phyloP scores from a whole-genome alignment of 35 echinoderm and acorn worm genomes.

The Apostichopus californicus region DNA sequence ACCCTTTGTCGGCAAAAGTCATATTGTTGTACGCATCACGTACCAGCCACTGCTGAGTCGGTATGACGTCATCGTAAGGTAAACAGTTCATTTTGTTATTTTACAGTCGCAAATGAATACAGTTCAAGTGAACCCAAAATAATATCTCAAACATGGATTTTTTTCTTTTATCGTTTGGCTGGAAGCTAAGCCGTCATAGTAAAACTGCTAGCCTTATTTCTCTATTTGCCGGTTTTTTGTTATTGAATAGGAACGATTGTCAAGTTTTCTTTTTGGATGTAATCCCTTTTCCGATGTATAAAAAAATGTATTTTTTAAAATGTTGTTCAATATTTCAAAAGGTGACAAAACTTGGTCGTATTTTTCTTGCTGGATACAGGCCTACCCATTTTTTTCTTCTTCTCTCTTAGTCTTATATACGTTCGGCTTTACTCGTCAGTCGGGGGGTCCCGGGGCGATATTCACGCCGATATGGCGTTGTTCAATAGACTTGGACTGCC shows the following conservation, averaged over 20 bases:
- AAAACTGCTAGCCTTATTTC: too few species aligned
- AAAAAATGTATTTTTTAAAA: constrained; percentile 16
- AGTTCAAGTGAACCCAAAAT: constrained; percentile 21
- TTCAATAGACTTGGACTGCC: background rate
- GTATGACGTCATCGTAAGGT: background rate
- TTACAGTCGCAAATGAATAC: constrained; percentile 42
- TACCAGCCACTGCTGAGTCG: background rate
- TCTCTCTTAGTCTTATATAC: background rate
- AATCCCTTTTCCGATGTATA: constrained; percentile 17
- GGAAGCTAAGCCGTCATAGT: background rate
- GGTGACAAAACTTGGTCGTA: constrained; percentile 10
- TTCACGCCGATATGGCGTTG: constrained; percentile 11
- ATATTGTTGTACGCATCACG: background rate
- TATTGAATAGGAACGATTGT: constrained; percentile 14
- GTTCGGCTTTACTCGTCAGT: background rate
- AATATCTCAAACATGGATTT: background rate
- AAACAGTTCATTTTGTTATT: constrained; percentile 49
- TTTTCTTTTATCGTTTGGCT: background rate
- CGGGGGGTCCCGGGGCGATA: constrained; percentile 17
- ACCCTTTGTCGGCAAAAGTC: background rate
- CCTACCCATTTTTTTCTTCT: too few species aligned
- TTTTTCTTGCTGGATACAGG: constrained; percentile 19
- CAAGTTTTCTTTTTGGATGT: constrained; percentile 40
- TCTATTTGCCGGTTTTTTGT: background rate
- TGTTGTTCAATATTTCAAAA: constrained; percentile 15